These are phyloP conservation scores for Caenorhabditis brenneri DNA, from an alignment of 1,140 invertebrate genomes.

Conservation along the genomic window DNA sequence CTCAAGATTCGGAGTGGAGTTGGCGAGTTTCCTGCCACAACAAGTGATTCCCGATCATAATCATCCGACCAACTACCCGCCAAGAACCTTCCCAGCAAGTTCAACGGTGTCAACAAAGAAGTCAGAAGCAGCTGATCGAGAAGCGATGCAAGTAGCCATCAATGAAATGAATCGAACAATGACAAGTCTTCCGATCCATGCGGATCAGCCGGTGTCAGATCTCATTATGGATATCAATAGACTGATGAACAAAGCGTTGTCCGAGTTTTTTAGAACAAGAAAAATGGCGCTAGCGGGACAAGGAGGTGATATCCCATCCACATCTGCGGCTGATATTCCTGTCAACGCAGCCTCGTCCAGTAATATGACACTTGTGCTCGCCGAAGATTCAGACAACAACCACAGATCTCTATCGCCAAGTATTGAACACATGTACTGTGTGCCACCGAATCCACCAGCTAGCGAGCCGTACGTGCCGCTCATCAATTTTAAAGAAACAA, in stretches of 20 bases:
- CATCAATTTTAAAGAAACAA: no score
- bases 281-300: no score
- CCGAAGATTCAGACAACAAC: background rate
- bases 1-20: background rate
- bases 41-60: constrained; percentile 8
- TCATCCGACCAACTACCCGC: background rate
- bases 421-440: background rate
- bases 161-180: background rate
- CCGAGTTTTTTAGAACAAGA: background rate
- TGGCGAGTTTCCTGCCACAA: background rate
- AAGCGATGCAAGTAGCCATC: background rate
- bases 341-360: no score
- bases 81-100: background rate
- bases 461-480: background rate
- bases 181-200: background rate
- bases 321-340: background rate
- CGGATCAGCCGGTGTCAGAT: background rate
- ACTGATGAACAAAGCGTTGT: background rate
- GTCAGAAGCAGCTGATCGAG: background rate
- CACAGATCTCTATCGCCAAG: background rate
- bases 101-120: background rate
- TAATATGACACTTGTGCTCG: no score
- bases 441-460: background rate
- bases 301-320: background rate
- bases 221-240: background rate